phyloP scores from a whole-genome alignment of 2,888 invertebrate genomes.

The Abrostola triplasia region DNA sequence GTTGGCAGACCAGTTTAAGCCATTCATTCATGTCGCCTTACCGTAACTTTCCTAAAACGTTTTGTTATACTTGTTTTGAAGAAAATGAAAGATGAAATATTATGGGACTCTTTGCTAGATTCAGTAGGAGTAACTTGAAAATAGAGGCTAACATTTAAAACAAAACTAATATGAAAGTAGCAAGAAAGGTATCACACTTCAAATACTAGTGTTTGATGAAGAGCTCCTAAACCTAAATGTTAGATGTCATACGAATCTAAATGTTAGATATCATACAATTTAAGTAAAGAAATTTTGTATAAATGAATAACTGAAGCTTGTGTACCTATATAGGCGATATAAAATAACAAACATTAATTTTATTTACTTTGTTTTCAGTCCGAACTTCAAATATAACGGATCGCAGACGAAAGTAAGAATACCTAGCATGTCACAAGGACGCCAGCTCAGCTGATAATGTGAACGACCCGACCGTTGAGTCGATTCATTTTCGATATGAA shows the following conservation, averaged over 20 bases:
- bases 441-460: slow-evolving; percentile 61
- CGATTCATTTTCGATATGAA: slow-evolving; percentile 53
- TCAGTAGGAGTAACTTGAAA: no score
- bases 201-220: no score
- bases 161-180: no score
- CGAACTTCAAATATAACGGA: slow-evolving; percentile 13
- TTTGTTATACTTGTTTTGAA: no score
- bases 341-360: neutral
- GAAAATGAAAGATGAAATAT: no score
- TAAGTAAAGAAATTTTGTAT: no score
- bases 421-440: slow-evolving; percentile 59
- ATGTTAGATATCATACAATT: neutral
- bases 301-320: neutral
- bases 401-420: slow-evolving; percentile 21
- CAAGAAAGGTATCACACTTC: no score
- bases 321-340: neutral
- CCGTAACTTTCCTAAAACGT: neutral
- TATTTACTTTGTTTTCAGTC: slow-evolving; percentile 3
- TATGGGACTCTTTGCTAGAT: no score
- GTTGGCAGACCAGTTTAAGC: neutral
- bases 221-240: no score
- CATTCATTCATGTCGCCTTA: slow-evolving; percentile 1
- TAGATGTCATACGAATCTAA: neutral
- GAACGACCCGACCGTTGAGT: slow-evolving; percentile 59
- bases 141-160: no score